Base-by-base conservation (phyloP, 2,113 vertebrate genomes). In the Leptosomus discolor region DNA sequence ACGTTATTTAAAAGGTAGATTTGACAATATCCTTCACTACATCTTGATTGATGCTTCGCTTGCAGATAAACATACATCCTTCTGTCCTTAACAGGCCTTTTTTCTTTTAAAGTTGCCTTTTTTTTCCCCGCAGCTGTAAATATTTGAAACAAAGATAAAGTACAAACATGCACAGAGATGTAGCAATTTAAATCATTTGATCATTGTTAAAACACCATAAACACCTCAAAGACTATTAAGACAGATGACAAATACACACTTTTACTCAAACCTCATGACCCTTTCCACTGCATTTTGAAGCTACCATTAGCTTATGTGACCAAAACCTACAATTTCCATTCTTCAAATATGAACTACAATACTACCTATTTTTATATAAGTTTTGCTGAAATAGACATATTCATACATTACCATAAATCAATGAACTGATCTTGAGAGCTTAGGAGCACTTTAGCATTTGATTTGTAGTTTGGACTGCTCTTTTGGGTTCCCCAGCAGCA, bases 361-460 rank as follows among this genome's bases (percentile, higher is more conserved):
- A 39, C 8, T 78, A 48, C 5, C 19, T 45, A 27, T 8, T 76
- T 92, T 80, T 88, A 57, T 27, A 1, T 8, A 76, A 50, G 17
- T 75, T 87, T 85, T 57, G 43, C 39, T 82, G 60, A 90, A 95
- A 82, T 8, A 89, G 27, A 84, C 11, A 32, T 50, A 77, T 60
- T 81, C 19, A 92, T 91, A 91, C 88, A 54, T 96, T 96, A 94
- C 91, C 88, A 85, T 92, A 78, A 91, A 91, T 96, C 79, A 94
- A 6, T 3, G 14, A 75, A 50, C 30, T 54, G 67, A 73, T 74
- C 48, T 84, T 54, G 61, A 89, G 27, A 81, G 16, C 0, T 94
- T 67, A 93, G 82, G 23, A 92, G 43, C 36, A 64, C 39, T 78
- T 92, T 9, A 78, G 24, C 39, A 45, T 91, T 93, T 74, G 69